Conservation (phyloP, 2,888 invertebrate genomes). For the Melinaea menophilus region DNA sequence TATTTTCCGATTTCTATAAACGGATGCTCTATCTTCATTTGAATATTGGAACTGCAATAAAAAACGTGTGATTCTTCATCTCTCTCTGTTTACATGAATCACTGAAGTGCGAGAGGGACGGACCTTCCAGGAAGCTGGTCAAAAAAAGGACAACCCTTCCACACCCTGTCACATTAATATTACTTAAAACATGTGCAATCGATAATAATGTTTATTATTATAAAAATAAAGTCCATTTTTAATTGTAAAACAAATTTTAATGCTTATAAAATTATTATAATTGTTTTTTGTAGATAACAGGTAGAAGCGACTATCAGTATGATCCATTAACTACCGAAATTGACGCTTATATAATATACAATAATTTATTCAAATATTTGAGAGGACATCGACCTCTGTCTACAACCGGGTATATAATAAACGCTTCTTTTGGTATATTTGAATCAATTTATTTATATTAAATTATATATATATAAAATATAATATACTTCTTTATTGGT, state of each 20-base stretch:
- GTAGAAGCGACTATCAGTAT: slow-evolving; percentile 45
- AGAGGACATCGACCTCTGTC: slow-evolving; percentile 57
- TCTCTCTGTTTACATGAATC: slow-evolving; percentile 37
- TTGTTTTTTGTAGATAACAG: slow-evolving; percentile 62
- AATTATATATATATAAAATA: no score
- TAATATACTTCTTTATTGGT: no score
- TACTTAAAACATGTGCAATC: slow-evolving; percentile 43
- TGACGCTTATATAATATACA: slow-evolving; percentile 35
- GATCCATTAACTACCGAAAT: slow-evolving; percentile 42
- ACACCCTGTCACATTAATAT: slow-evolving; percentile 69
- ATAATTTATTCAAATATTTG: slow-evolving; percentile 62
- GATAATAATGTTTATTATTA: slow-evolving; percentile 41
- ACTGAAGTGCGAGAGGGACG: slow-evolving; percentile 50
- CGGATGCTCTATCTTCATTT: slow-evolving; percentile 73
- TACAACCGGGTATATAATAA: slow-evolving; percentile 13
- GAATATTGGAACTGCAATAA: slow-evolving; percentile 70
- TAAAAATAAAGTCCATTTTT: slow-evolving; percentile 42
- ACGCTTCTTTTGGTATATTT: no score
- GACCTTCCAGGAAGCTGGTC: slow-evolving; percentile 68
- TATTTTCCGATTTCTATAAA: slow-evolving; percentile 70
- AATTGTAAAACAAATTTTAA: slow-evolving; percentile 22
- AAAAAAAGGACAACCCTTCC: slow-evolving; percentile 76
- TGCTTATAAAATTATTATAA: slow-evolving; percentile 49
- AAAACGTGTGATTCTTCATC: slow-evolving; percentile 47
- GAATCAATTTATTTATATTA: no score